These are phyloP conservation scores for Myrmophylax atrothorax DNA, from an alignment of 2,113 vertebrate species.

Conservation along the genomic window DNA sequence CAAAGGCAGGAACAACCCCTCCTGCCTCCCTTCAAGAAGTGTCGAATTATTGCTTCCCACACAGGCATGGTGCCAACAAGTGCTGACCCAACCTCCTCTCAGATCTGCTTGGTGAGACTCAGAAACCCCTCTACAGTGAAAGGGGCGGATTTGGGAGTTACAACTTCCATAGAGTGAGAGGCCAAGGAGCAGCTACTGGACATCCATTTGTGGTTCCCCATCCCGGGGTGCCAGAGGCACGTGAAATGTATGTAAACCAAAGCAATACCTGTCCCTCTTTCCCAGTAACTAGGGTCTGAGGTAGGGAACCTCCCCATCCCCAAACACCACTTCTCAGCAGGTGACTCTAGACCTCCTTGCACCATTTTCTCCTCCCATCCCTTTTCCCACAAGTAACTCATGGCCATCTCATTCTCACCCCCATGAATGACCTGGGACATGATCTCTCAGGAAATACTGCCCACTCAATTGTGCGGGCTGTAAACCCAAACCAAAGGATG, in stretches of 20 bases:
- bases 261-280: not conserved
- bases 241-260: not conserved
- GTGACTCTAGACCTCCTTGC: not conserved
- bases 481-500: slow-evolving; percentile 15
- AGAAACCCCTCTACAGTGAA: not conserved
- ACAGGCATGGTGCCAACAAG: not conserved
- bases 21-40: not conserved
- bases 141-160: not conserved
- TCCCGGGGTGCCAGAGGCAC: not conserved
- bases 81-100: not conserved
- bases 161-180: not conserved
- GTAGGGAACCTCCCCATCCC: not conserved
- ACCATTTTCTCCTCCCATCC: not conserved
- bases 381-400: not conserved
- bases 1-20: not conserved
- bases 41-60: not conserved
- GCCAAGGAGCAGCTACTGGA: not conserved
- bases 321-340: not conserved
- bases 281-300: not conserved
- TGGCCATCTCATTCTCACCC: not conserved
- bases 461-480: not conserved
- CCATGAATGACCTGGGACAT: not conserved
- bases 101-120: not conserved
- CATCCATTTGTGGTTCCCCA: not conserved
- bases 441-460: not conserved